Evolutionary conservation across 2,797 vertebrate genomes (phyloP).

Genomic region (Rhincodon typus): DNA sequence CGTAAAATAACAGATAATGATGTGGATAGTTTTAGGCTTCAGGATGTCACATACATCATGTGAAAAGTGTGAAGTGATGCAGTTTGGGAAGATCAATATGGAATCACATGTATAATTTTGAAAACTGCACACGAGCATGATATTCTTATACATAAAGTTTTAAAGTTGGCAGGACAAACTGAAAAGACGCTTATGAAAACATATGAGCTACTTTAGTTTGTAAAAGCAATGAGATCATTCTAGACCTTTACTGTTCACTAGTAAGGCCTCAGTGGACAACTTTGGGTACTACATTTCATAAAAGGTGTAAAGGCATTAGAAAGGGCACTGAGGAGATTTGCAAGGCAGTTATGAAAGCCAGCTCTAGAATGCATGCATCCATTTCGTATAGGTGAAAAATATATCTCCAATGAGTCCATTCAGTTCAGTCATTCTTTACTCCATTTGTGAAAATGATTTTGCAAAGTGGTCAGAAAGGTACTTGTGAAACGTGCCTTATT

Average conservation of each 20-base stretch:
- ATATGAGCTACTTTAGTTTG: not conserved
- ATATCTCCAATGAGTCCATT: not conserved
- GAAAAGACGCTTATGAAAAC: no score
- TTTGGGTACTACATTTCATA: no score
- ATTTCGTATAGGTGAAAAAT: not conserved
- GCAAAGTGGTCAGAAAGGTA: not conserved
- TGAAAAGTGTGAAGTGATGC: not conserved
- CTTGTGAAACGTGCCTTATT: not conserved
- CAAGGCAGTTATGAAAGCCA: no score
- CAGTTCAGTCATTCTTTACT: not conserved
- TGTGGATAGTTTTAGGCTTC: not conserved
- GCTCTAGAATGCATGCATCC: no score
- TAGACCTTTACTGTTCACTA: not conserved
- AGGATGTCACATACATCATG: no score
- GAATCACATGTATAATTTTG: not conserved
- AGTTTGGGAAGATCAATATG: not conserved
- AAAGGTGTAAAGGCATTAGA: no score
- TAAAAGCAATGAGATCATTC: not conserved
- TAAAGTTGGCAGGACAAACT: not conserved
- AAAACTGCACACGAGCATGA: not conserved
- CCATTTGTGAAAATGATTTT: not conserved
- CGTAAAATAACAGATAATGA: no score
- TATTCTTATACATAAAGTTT: not conserved
- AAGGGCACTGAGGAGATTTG: no score
- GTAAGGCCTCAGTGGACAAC: not conserved